Conservation (phyloP, 2,888 invertebrate genomes). For the Tenthredo livida region DNA sequence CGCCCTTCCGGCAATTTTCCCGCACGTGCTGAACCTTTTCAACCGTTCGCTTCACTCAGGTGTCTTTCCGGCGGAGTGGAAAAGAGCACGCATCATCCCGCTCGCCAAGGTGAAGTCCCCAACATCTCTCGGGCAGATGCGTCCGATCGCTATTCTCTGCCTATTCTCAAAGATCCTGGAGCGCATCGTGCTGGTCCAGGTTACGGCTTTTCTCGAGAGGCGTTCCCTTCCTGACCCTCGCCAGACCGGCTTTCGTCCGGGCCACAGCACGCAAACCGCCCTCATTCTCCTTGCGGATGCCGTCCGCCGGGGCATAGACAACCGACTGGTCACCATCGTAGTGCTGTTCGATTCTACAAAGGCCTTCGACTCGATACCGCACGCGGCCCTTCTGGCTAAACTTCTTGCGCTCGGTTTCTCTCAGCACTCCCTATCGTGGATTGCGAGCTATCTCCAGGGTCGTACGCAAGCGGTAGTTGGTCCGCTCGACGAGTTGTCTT, state of each 20-base stretch:
- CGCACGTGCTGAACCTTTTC: too few relatives aligned
- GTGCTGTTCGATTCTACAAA: not conserved
- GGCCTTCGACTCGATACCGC: not conserved
- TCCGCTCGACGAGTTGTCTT: not conserved
- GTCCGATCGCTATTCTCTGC: not conserved
- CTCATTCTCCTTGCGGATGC: not conserved
- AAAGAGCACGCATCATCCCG: not conserved
- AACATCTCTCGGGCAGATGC: not conserved
- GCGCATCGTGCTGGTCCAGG: not conserved
- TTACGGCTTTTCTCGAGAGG: not conserved
- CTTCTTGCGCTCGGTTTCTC: not conserved
- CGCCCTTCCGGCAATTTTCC: too few relatives aligned
- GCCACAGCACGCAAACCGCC: not conserved
- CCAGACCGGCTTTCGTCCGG: not conserved
- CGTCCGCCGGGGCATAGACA: not conserved
- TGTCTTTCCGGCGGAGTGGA: not conserved
- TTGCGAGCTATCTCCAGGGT: not conserved
- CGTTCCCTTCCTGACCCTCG: not conserved
- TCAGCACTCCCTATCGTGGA: not conserved
- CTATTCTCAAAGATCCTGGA: not conserved
- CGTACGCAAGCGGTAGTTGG: not conserved
- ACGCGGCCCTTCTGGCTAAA: not conserved
- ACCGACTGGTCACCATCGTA: not conserved
- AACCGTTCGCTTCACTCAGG: too few relatives aligned
- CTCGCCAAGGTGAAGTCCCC: not conserved